phyloP scores from a whole-genome alignment of 1,140 invertebrate genomes.

The Dreissena polymorpha region DNA sequence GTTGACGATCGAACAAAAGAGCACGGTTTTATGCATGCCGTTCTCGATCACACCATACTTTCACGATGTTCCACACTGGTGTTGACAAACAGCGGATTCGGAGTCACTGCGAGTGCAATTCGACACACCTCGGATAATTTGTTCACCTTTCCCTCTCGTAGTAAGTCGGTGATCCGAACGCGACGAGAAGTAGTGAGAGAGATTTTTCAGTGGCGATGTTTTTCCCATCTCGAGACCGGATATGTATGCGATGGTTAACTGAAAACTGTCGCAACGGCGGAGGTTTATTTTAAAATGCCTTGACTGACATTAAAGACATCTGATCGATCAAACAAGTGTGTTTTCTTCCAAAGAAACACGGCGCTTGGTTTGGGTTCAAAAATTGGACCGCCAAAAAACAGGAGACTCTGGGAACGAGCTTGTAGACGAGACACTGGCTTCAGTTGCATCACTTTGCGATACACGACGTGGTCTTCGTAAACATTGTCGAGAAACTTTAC shows the following conservation, averaged over 20 bases:
- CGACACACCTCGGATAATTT: constrained; percentile 33
- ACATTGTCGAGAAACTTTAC: no score
- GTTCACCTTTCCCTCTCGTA: neutral
- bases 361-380: no score
- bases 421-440: no score
- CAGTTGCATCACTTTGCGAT: no score
- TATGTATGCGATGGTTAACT: neutral
- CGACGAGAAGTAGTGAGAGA: constrained; percentile 15
- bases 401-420: no score
- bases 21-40: constrained; percentile 29
- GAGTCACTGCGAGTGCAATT: constrained; percentile 23
- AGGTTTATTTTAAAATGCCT: no score
- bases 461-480: no score
- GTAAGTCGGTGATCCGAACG: neutral
- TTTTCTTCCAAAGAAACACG: no score
- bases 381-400: no score
- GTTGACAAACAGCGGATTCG: constrained; percentile 39
- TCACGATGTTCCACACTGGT: constrained; percentile 23
- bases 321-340: no score
- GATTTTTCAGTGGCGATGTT: constrained; percentile 34
- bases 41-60: constrained; percentile 36
- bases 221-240: neutral
- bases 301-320: no score
- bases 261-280: no score
- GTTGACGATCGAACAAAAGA: constrained; percentile 1